Conservation (phyloP, 2,797 vertebrate genomes). For the Peromyscus eremicus region DNA sequence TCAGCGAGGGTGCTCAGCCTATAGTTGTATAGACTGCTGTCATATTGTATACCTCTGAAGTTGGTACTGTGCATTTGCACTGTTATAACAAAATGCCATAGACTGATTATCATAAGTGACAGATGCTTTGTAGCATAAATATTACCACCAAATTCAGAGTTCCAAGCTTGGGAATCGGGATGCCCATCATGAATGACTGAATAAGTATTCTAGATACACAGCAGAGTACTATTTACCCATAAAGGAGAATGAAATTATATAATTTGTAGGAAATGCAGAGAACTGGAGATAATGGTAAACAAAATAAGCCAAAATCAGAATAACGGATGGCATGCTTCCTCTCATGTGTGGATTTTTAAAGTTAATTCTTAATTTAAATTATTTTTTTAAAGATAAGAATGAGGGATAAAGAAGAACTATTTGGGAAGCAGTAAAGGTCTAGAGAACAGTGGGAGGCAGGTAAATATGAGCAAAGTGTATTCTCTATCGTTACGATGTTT, state of each 20-base stretch:
- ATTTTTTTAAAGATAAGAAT: neutral
- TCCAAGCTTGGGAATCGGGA: neutral
- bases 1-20: neutral
- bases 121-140: neutral
- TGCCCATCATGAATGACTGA: neutral
- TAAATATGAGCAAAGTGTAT: neutral
- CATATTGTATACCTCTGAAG: neutral
- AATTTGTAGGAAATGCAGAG: neutral
- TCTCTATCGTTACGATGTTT: neutral
- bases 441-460: neutral
- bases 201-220: neutral
- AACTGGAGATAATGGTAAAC: neutral
- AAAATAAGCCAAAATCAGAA: neutral
- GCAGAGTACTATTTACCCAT: neutral
- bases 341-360: neutral
- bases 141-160: neutral
- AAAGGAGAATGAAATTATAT: neutral
- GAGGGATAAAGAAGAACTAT: neutral
- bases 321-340: neutral
- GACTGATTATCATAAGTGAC: too few species aligned
- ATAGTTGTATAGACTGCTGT: neutral
- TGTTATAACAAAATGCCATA: neutral
- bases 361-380: too few species aligned
- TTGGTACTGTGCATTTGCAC: neutral
- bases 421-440: neutral